Conservation (phyloP, 2,888 invertebrate species). For the Harpalus rubripes region DNA sequence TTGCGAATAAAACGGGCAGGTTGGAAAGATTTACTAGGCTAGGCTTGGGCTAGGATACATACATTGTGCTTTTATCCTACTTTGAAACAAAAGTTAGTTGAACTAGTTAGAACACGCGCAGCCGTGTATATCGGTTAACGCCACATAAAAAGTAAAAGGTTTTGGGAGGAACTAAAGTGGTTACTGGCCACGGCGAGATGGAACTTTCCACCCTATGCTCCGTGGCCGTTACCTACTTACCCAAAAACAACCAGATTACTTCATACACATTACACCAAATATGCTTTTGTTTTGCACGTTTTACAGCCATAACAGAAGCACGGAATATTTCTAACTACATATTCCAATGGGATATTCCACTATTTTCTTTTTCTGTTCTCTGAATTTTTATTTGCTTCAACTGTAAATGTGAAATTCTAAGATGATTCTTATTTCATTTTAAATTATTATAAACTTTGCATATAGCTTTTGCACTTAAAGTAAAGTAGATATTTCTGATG, state of each 20-base stretch:
- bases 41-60: constrained; percentile 16
- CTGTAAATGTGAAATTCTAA: too few relatives aligned
- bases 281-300: not conserved
- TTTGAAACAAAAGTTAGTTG: constrained; percentile 60
- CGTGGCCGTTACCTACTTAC: constrained; percentile 51
- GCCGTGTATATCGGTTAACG: constrained; percentile 63
- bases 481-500: too few relatives aligned
- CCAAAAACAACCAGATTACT: constrained; percentile 25
- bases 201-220: constrained; percentile 18
- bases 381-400: too few relatives aligned
- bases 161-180: constrained; percentile 65
- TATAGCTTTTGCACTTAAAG: too few relatives aligned
- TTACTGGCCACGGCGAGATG: constrained; percentile 43
- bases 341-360: too few relatives aligned
- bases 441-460: too few relatives aligned
- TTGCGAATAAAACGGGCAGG: not conserved
- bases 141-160: constrained; percentile 66
- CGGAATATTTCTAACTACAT: not conserved
- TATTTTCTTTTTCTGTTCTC: too few relatives aligned
- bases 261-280: not conserved
- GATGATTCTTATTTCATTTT: too few relatives aligned
- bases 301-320: not conserved
- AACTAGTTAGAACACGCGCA: constrained; percentile 57
- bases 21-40: constrained; percentile 2
- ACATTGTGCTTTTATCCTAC: constrained; percentile 58